phyloP scores from a whole-genome alignment of 2,888 invertebrate species.

The Cephonodes hylas region DNA sequence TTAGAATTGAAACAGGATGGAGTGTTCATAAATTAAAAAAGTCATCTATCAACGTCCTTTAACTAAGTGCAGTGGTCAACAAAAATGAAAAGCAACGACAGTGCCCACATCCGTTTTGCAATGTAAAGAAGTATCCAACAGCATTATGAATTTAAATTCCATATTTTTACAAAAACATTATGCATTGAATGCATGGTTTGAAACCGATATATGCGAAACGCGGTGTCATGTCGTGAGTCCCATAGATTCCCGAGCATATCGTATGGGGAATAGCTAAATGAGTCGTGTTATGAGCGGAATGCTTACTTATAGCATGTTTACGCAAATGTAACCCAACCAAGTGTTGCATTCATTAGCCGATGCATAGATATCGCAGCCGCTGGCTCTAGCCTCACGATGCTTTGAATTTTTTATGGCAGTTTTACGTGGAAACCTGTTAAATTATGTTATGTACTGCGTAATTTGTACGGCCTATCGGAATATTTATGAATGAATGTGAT shows the following conservation, averaged over 20 bases:
- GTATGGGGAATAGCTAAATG: slow-evolving; percentile 32
- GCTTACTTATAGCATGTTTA: slow-evolving; percentile 52
- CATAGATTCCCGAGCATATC: slow-evolving; percentile 16
- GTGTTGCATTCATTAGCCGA: slow-evolving; percentile 43
- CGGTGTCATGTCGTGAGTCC: slow-evolving; percentile 12
- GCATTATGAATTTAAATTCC: slow-evolving; percentile 40
- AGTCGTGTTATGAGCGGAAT: slow-evolving; percentile 49
- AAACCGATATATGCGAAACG: slow-evolving; percentile 16
- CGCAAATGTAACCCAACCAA: slow-evolving; percentile 45
- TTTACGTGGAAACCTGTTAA: slow-evolving; percentile 20
- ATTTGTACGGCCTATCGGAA: background rate
- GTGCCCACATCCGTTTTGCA: background rate
- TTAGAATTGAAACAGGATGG: background rate
- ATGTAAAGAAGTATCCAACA: background rate
- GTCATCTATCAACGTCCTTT: background rate
- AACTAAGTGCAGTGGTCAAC: background rate
- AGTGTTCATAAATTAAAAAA: background rate
- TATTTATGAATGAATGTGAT: background rate
- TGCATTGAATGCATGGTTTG: slow-evolving; percentile 20
- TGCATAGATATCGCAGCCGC: slow-evolving; percentile 31
- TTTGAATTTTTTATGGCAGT: slow-evolving; percentile 37
- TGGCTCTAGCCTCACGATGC: slow-evolving; percentile 22
- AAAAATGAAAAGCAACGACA: background rate
- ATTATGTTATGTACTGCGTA: background rate
- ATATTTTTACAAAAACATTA: slow-evolving; percentile 37